phyloP scores from a whole-genome alignment of 1,140 invertebrate species.

The Aphis craccivora region DNA sequence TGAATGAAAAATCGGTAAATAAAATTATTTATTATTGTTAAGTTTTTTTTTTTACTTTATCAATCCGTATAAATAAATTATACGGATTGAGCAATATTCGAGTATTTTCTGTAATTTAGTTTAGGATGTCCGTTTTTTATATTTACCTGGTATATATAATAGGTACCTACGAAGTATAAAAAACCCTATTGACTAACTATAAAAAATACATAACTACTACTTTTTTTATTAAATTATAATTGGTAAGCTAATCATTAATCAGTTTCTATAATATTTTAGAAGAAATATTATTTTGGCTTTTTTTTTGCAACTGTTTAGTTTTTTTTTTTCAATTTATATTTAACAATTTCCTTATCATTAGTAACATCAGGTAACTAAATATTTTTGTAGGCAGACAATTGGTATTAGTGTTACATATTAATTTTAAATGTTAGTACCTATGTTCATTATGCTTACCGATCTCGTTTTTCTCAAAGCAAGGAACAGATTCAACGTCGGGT shows the following conservation, averaged over 20 bases:
- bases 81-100: not conserved
- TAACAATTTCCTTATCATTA: not conserved
- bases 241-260: too few species aligned
- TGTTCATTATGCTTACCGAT: conserved; percentile 44
- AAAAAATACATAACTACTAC: not conserved
- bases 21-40: not conserved
- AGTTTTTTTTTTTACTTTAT: not conserved
- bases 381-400: not conserved
- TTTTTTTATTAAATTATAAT: not conserved
- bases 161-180: too few species aligned
- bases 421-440: not conserved
- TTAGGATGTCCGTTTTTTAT: not conserved
- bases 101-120: not conserved
- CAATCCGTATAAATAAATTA: not conserved
- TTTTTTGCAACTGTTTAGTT: not conserved
- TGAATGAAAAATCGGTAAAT: not conserved
- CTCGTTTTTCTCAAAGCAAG: conserved; percentile 65
- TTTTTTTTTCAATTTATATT: not conserved
- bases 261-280: too few species aligned
- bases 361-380: not conserved
- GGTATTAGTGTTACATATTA: not conserved
- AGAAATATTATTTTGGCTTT: too few species aligned
- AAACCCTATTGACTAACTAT: not conserved
- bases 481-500: conserved; percentile 70
- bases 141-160: not conserved